Evolutionary conservation across 2,797 vertebrate genomes (phyloP), one percentile per base, ranked within the genome.

Genomic region (Sitta carolinensis): DNA sequence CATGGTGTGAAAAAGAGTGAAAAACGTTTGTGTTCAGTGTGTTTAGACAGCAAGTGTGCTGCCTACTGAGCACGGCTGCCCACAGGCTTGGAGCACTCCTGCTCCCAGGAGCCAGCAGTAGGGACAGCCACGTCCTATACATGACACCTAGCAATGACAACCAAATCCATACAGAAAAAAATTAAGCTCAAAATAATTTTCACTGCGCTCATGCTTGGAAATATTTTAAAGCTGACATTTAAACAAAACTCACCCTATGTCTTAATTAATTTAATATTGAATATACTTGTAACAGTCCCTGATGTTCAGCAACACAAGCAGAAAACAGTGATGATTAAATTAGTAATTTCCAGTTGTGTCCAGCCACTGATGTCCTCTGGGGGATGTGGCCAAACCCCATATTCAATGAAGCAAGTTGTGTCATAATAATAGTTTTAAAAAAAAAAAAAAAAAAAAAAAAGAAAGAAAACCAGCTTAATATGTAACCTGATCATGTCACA

Each of bases 21-120:
- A 94, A 93, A 86, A 84, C 0, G 8, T 82, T 91, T 82, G 63
- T 13, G 3, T 88, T 86, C 47, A 73, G 48, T 85, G 75, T 95
- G 89, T 94, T 94, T 95, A 66, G 91, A 74, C 42, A 95, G 59
- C 67, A 67, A 79, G 64, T 18, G 3, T 68, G 55, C 74, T 88
- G 16, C 63, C 36, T 68, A 11, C 57, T 26, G 82, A 86, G 64
- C 62, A 18, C 3, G 2, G 72, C 90, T 61, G 58, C 66, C 66
- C 0, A 3, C 0, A 0, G 63, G 36, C 55, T 36, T 34, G 54
- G 22, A 51, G 34, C 34, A 7, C 80, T 77, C 50, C 45, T 66
- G 18, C 64, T 77, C 66, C 69, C 54, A 34, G 75, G 66, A 26
- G 40, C 62, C 58, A 42, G 75, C 55, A 23, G 34, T 1, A 52